Evolutionary conservation across 2,113 vertebrate species (phyloP).

Genomic region (Pterocles orientalis): DNA sequence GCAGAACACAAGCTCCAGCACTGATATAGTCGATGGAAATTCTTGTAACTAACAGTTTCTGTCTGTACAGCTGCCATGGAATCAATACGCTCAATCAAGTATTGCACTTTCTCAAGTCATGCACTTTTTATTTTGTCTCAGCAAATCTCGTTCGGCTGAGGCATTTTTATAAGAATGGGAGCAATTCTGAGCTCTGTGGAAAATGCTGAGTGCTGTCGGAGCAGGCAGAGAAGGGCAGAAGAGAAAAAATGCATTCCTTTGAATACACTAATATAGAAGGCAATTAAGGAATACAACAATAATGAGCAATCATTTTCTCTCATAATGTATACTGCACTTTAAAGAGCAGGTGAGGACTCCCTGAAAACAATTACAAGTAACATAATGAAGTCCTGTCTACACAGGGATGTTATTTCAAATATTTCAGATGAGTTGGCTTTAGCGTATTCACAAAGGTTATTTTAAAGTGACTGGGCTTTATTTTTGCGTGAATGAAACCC

Average conservation of each 20-base stretch:
- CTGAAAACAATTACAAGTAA: conserved; percentile 16
- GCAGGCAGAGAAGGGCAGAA: conserved; percentile 7
- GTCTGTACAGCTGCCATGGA: background rate
- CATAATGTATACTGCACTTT: conserved; percentile 9
- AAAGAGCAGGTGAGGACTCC: conserved; percentile 8
- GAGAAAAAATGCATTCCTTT: conserved; percentile 9
- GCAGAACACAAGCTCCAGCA: background rate
- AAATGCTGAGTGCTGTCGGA: conserved; percentile 50
- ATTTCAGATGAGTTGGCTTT: background rate
- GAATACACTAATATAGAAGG: conserved; percentile 31
- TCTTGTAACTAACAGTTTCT: background rate
- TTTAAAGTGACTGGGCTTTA: background rate
- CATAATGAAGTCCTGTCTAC: background rate
- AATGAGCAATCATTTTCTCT: conserved; percentile 46
- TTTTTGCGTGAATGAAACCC: background rate
- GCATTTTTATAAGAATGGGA: conserved; percentile 45
- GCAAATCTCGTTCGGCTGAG: conserved; percentile 35
- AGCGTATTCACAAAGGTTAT: background rate
- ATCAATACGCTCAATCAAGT: conserved; percentile 8
- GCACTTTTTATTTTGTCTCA: conserved; percentile 60
- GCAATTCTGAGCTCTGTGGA: conserved; percentile 42
- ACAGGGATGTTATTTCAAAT: background rate
- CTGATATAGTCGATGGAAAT: background rate
- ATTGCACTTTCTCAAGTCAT: conserved; percentile 5
- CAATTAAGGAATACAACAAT: conserved; percentile 34